Conservation (phyloP, 1,140 invertebrate genomes). For the Drosophila mayri region DNA sequence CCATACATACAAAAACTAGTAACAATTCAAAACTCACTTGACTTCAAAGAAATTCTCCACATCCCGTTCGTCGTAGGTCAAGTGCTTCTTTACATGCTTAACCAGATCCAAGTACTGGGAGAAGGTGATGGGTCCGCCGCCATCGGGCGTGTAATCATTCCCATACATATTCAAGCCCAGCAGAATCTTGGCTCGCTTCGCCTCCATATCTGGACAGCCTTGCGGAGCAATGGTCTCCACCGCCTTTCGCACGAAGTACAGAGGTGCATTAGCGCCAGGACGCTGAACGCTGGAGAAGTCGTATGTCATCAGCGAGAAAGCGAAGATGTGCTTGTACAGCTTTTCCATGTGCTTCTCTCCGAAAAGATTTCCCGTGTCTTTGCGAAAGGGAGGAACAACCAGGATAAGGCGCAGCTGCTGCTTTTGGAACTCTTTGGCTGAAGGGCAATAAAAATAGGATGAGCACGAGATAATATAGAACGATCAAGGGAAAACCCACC, state of each 20-base stretch:
- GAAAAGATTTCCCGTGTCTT: conserved; percentile 90
- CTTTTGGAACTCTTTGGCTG: conserved; percentile 73
- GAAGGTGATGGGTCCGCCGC: conserved; percentile 92
- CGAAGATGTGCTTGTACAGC: conserved; percentile 91
- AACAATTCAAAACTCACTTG: conserved; percentile 87
- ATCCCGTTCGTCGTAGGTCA: conserved; percentile 91
- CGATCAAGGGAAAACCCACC: conserved; percentile 79
- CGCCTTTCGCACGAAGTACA: conserved; percentile 93
- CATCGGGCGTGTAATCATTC: conserved; percentile 92
- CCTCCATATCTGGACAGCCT: conserved; percentile 85
- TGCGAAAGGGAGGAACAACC: conserved; percentile 93
- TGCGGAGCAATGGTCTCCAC: conserved; percentile 90
- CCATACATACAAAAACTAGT: background rate
- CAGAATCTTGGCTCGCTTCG: conserved; percentile 91
- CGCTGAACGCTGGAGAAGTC: conserved; percentile 94
- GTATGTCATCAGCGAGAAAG: conserved; percentile 97
- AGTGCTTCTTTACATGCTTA: conserved; percentile 89
- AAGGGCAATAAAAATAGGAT: background rate
- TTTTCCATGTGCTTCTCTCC: conserved; percentile 91
- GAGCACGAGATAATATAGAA: background rate
- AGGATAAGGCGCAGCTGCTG: conserved; percentile 89
- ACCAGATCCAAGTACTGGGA: conserved; percentile 91
- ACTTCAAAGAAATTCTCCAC: conserved; percentile 95
- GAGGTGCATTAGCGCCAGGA: conserved; percentile 94
- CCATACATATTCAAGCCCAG: conserved; percentile 98